Base-by-base conservation (phyloP, 2,888 invertebrate genomes). In the Platypus cylindrus region DNA sequence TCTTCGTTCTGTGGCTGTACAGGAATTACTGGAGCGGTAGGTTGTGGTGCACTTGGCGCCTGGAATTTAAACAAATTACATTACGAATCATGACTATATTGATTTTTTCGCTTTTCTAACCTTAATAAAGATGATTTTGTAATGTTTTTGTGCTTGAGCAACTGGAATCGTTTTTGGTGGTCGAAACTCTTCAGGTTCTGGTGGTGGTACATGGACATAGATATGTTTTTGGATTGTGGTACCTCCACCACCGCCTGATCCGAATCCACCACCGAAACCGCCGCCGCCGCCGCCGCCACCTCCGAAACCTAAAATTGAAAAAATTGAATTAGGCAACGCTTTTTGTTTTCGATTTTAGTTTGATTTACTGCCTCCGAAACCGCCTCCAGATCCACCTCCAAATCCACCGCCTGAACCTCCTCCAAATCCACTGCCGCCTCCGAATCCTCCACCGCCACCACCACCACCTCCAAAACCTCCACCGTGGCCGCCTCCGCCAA, bases 61-160 rank as follows among this genome's bases (percentile, higher is more conserved):
- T 53, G 34, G 29, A 37, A 16, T 7, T 20, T 9, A 30, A 12
- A 16, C 3, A 27, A 32, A 30, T 18, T 29, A 26, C 5, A 12
- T 11, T 26, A n/a, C 26, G n/a, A 17, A 12, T 17, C 24, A 28
- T 7, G 5, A 9, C 5, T 20, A 20, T 20, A 20, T 20, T 7
- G 9, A 20, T 7, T 9, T 20, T 20, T 20, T 20, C 9, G 9
- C 5, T 20, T 7, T 20, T n/a, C n/a, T 44, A 36, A 52, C 53
- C 71, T 87, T 87, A 65, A 87, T 87, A 73, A 87, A 87, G 66
- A 87, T 85, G 60, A 87, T 87, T 60, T 87, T 87, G 73, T 87
- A 85, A 63, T 86, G 85, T 54, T 86, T 86, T 63, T 85, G 85
- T 29, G 85, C 71, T 45, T 81, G 77, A 30, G 78, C 76, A 1